Evolutionary conservation across 2,888 invertebrate genomes (phyloP), one percentile per base, ranked within the genome.

Genomic region (Ypsolopha scabrella): DNA sequence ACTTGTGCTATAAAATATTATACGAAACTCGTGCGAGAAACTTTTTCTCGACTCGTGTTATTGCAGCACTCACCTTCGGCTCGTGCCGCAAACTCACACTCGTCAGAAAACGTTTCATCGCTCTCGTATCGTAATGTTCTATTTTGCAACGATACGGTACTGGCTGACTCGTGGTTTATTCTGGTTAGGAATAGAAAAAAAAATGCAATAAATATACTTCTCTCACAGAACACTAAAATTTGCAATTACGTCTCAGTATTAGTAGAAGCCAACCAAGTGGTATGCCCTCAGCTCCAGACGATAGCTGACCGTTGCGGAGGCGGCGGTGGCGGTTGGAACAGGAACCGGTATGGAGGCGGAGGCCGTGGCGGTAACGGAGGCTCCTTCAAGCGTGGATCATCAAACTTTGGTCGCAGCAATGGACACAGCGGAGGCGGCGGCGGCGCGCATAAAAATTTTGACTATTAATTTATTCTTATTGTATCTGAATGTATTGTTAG

Each of bases 181-280:
- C n/a, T n/a, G n/a, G n/a, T n/a, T n/a, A n/a, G n/a, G n/a, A n/a
- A n/a, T n/a, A n/a, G n/a, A n/a, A n/a, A n/a, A n/a, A n/a, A n/a
- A n/a, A n/a, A n/a, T n/a, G n/a, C n/a, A n/a, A n/a, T n/a, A n/a
- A n/a, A n/a, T n/a, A n/a, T n/a, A n/a, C n/a, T n/a, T n/a, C n/a
- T n/a, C n/a, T n/a, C n/a, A n/a, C n/a, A n/a, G n/a, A n/a, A n/a
- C n/a, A n/a, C n/a, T n/a, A n/a, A n/a, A n/a, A n/a, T n/a, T n/a
- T n/a, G n/a, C n/a, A n/a, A n/a, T n/a, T n/a, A n/a, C 54, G 92
- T 97, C 38, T 93, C 94, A 61, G 96, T 97, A 35, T 89, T 97
- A 50, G 89, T 90, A 69, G 97, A 97, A 88, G 97, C 97, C 54
- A 96, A 96, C 62, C 96, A 96, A 88, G 92, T 92, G 58, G 89